phyloP scores from a whole-genome alignment of 2,797 vertebrate species.

The Rhincodon typus region DNA sequence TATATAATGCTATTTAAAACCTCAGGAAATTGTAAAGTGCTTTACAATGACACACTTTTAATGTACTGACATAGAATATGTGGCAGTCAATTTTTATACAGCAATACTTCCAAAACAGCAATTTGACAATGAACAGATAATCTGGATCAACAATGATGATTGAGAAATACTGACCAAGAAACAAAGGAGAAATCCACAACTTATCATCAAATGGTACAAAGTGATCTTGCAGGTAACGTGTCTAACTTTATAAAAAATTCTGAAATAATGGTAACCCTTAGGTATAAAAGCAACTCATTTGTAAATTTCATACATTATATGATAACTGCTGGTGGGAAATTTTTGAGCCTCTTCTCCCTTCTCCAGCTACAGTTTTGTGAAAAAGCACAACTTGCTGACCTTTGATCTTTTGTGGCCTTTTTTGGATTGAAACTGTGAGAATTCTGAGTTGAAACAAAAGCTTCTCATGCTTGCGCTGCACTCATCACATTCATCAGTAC shows the following conservation, averaged over 20 bases:
- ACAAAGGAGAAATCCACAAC: neutral
- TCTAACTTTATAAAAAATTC: neutral
- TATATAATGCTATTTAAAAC: neutral
- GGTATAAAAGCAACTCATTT: no score
- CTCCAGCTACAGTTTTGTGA: neutral
- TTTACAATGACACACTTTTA: neutral
- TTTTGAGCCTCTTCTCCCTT: neutral
- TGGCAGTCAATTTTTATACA: neutral
- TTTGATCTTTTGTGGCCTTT: neutral
- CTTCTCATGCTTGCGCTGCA: neutral
- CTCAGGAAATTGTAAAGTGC: neutral
- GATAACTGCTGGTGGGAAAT: neutral
- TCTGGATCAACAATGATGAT: neutral
- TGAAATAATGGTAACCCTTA: neutral
- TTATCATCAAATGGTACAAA: neutral
- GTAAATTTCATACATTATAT: neutral
- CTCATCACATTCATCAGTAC: neutral
- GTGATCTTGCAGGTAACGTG: neutral
- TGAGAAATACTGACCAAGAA: neutral
- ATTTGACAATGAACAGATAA: neutral
- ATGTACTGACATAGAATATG: neutral
- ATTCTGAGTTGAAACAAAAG: neutral
- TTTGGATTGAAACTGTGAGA: constrained; percentile 9
- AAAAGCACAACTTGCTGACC: neutral
- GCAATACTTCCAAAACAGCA: neutral